Conservation (phyloP, 2,888 invertebrate species). For the Polydrusus pterygomalis region DNA sequence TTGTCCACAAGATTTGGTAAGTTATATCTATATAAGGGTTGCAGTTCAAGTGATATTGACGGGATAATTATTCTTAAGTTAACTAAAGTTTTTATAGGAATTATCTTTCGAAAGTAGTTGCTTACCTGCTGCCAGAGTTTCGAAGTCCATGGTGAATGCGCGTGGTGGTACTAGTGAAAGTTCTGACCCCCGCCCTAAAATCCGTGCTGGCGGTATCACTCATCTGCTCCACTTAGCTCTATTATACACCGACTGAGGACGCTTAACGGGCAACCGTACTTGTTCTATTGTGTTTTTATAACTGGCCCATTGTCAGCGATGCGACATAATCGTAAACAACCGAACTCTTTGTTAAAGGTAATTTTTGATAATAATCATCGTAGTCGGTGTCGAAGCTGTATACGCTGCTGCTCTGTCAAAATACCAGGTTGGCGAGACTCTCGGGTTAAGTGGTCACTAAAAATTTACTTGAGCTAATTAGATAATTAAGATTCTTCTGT, state of each 20-base stretch:
- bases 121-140: conserved; percentile 71
- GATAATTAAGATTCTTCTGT: conserved; percentile 1
- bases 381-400: conserved; percentile 23
- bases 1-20: background rate
- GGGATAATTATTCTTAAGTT: too few species aligned
- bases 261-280: conserved; percentile 48
- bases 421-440: conserved; percentile 22
- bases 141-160: conserved; percentile 66
- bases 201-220: conserved; percentile 58
- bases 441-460: conserved; percentile 29
- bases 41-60: background rate
- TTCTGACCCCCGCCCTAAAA: conserved; percentile 62
- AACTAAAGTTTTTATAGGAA: background rate
- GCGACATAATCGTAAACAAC: conserved; percentile 59
- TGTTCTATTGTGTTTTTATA: conserved; percentile 59
- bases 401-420: conserved; percentile 39
- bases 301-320: conserved; percentile 59
- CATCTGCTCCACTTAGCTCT: conserved; percentile 63
- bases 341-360: conserved; percentile 57
- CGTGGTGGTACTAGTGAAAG: conserved; percentile 37
- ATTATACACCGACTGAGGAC: conserved; percentile 58
- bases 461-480: conserved; percentile 26
- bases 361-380: conserved; percentile 46
- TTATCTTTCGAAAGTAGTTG: conserved; percentile 30
- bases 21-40: background rate